Percentiles rank a stretch among this genome's conserved stretches.
Evolutionary conservation across 2,888 invertebrate genomes (phyloP).

Genomic region (Tetragonisca angustula): DNA sequence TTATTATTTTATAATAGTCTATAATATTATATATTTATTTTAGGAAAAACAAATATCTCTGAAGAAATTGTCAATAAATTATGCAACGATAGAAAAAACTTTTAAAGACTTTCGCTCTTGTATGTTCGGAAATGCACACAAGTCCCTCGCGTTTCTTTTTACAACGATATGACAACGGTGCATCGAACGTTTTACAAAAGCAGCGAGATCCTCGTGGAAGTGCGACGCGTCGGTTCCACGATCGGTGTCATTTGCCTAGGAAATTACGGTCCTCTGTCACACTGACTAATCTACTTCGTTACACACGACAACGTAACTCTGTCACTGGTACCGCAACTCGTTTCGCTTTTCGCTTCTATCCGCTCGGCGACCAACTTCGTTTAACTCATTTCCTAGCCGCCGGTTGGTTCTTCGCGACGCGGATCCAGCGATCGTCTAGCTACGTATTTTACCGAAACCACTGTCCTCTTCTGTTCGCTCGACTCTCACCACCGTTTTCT

Average conservation of each 20-base stretch:
- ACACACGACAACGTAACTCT: conserved; percentile 80
- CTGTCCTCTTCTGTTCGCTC: neutral
- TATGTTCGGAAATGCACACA: no score
- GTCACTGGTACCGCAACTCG: conserved; percentile 75
- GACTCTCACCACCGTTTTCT: neutral
- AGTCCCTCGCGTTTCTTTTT: no score
- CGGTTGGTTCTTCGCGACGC: neutral
- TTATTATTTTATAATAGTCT: no score
- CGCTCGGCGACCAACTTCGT: conserved; percentile 45
- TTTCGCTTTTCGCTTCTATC: conserved; percentile 54
- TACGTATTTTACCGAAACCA: neutral
- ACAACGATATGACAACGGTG: neutral
- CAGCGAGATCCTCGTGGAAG: conserved; percentile 10
- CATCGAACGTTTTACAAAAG: conserved; percentile 17
- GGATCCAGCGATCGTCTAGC: neutral
- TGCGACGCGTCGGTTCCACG: conserved; percentile 77
- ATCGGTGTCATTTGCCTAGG: conserved; percentile 81
- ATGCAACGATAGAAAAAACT: no score
- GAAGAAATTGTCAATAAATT: no score
- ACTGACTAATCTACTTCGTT: conserved; percentile 82
- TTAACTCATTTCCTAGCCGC: conserved; percentile 59
- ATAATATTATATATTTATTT: no score
- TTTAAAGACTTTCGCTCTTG: no score
- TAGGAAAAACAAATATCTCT: no score
- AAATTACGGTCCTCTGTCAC: conserved; percentile 81